phyloP scores from a whole-genome alignment of 2,113 vertebrate genomes.

The Perca schrenkii region DNA sequence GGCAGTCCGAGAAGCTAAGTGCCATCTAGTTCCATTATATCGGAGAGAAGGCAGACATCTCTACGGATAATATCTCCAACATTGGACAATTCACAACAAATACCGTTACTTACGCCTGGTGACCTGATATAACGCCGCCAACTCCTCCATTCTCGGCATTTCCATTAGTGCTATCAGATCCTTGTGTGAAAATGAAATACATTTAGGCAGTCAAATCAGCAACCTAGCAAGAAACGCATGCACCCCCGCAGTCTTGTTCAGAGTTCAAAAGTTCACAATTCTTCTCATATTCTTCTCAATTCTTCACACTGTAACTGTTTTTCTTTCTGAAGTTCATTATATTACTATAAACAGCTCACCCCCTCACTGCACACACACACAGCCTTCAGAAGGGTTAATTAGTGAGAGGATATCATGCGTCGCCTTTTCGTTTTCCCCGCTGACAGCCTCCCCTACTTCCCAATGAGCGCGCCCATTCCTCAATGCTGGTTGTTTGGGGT shows the following conservation, averaged over 20 bases:
- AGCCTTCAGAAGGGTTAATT: constrained; percentile 68
- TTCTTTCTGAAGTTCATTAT: constrained; percentile 28
- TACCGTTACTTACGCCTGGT: neutral
- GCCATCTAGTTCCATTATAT: too few relatives aligned
- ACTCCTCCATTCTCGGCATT: neutral
- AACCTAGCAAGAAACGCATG: neutral
- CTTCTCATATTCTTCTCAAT: too few relatives aligned
- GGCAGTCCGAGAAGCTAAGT: too few relatives aligned
- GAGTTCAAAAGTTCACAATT: constrained; percentile 49
- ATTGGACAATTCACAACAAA: too few relatives aligned
- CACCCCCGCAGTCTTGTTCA: neutral
- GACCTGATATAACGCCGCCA: neutral
- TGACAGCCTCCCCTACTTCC: constrained; percentile 45
- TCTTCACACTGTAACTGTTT: neutral
- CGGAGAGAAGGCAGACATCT: too few relatives aligned
- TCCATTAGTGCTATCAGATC: neutral
- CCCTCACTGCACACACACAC: constrained; percentile 16
- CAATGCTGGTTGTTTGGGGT: constrained; percentile 57
- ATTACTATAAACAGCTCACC: constrained; percentile 30
- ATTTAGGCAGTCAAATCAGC: constrained; percentile 3
- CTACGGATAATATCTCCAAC: too few relatives aligned
- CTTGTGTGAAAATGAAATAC: neutral
- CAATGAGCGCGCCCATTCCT: constrained; percentile 32
- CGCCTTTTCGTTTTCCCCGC: constrained; percentile 19
- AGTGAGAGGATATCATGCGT: constrained; percentile 56